phyloP scores from a whole-genome alignment of 2,888 invertebrate species.

The Dexiosoma caninum region DNA sequence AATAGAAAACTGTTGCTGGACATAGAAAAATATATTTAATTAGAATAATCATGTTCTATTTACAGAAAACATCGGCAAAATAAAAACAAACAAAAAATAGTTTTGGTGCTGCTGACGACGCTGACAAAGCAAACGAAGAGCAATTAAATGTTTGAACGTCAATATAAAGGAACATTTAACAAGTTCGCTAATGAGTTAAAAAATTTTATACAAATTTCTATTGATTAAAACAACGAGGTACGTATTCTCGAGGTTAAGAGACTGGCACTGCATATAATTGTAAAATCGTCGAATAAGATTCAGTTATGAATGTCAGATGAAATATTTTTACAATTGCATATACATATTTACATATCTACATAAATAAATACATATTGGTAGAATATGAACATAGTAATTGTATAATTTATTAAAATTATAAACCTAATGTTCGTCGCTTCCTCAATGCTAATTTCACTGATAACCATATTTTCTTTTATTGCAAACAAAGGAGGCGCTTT shows the following conservation, averaged over 20 bases:
- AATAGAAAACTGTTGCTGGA: constrained; percentile 12
- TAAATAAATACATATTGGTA: no score
- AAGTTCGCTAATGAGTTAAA: constrained; percentile 53
- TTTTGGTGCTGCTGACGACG: background rate
- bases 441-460: no score
- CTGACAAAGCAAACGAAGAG: constrained; percentile 8
- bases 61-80: constrained; percentile 24
- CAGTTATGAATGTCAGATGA: no score
- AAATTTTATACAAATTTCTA: background rate
- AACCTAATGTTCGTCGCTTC: no score
- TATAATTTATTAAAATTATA: no score
- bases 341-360: no score
- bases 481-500: no score
- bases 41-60: constrained; percentile 46
- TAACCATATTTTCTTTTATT: no score
- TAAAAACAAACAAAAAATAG: background rate
- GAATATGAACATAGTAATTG: no score
- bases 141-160: constrained; percentile 38
- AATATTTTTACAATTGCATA: no score
- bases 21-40: constrained; percentile 39
- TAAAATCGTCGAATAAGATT: no score
- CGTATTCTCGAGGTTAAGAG: background rate
- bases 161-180: constrained; percentile 43
- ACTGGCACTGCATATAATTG: no score
- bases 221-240: constrained; percentile 3